Base-by-base conservation (phyloP, 2,797 vertebrate genomes). In the Basileuterus tristriatus region DNA sequence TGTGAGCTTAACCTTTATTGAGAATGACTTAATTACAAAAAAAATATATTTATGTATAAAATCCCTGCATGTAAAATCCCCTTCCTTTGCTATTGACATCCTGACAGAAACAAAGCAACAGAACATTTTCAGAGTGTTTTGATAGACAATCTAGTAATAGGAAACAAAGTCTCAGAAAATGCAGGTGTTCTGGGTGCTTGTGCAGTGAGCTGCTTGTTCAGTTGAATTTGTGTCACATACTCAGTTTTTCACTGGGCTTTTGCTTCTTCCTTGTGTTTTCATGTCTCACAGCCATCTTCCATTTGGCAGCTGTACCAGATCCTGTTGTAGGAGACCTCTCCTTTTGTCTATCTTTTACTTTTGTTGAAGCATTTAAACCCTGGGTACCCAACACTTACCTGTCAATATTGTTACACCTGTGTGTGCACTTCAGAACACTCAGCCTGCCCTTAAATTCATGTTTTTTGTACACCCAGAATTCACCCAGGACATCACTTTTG, bases 31-130 rank as follows among this genome's bases (percentile, higher is more conserved):
- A 92, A 91, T 98, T 98, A 97, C 97, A 97, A 97, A 98, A 96
- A 98, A 97, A 97, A 98, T 97, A 98, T 96, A 98, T 96, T 97
- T 97, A 95, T 77, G 67, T 98, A 98, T 96, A 98, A 98, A 98
- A 98, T 97, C 96, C 97, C 97, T 97, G 95, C 93, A 89, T 92
- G 93, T 96, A 97, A 97, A 98, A 98, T 96, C 95, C 95, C 94
- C 94, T 96, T 96, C 93, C 83, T 74, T 88, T 96, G 75, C 89
- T 82, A 72, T 83, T 91, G 92, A 91, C 74, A 71, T 90, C 82
- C 82, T 72, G 86, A 94, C 84, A 39, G 83, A 83, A 96, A 90
- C 67, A 67, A 76, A 68, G 46, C 74, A 76, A 93, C 37, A 82
- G 49, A 92, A 93, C 58, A 21, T 72, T 91, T 79, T 71, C 69